phyloP scores from a whole-genome alignment of 2,797 vertebrate species.

The Lepilemur ruficaudatus region DNA sequence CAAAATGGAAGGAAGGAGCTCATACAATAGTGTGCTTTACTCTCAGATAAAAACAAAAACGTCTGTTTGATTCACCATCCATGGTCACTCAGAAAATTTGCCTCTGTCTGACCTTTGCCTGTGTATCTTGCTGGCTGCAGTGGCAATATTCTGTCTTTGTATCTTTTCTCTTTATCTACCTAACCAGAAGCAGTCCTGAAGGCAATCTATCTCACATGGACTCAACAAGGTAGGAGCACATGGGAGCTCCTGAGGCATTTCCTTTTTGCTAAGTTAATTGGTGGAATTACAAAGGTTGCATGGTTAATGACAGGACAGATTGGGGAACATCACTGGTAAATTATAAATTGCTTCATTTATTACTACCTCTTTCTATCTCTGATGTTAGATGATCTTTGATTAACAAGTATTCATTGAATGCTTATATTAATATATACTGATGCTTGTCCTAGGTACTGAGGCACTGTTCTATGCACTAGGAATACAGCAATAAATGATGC shows the following conservation, averaged over 20 bases:
- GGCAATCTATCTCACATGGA: slow-evolving; percentile 9
- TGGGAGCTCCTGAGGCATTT: background rate
- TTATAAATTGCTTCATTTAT: background rate
- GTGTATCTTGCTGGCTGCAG: background rate
- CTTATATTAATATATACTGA: background rate
- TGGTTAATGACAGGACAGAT: background rate
- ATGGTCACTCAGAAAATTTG: slow-evolving; percentile 61
- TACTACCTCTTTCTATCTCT: background rate
- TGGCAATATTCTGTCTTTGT: slow-evolving; percentile 53
- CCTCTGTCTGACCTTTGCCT: slow-evolving; percentile 65
- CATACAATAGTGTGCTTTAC: slow-evolving; percentile 46
- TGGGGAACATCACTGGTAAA: background rate
- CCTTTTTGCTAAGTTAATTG: slow-evolving; percentile 19
- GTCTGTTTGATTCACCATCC: slow-evolving; percentile 11
- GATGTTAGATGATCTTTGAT: background rate
- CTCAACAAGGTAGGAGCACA: background rate
- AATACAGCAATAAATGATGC: background rate
- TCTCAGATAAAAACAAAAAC: slow-evolving; percentile 68
- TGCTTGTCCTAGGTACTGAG: background rate
- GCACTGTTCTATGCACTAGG: background rate
- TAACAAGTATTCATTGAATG: background rate
- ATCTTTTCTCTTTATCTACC: slow-evolving; percentile 64
- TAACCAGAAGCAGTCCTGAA: background rate
- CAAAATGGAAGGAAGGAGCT: slow-evolving; percentile 61
- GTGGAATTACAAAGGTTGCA: background rate